Conservation (phyloP, 2,113 vertebrate genomes). For the Colossoma macropomum region DNA sequence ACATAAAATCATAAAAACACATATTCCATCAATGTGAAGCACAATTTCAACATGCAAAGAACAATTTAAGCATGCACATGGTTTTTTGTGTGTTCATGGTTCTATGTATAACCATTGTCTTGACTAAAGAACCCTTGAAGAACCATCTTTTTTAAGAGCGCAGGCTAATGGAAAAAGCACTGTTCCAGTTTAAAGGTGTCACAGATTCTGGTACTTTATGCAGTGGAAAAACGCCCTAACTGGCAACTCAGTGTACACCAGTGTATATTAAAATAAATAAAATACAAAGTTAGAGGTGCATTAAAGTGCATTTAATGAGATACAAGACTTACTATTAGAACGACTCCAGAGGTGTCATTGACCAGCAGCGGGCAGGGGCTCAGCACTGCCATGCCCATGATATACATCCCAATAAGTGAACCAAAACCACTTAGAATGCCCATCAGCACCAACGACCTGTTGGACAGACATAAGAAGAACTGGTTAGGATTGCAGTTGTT, state of each 20-base stretch:
- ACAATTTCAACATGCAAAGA: too few relatives aligned
- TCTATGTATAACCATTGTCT: too few relatives aligned
- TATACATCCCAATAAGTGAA: constrained; percentile 69
- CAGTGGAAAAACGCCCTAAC: too few relatives aligned
- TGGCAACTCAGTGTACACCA: background rate
- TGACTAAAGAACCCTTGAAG: too few relatives aligned
- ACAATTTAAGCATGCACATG: too few relatives aligned
- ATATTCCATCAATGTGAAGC: too few relatives aligned
- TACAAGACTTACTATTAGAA: constrained; percentile 75
- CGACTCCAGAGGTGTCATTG: constrained; percentile 58
- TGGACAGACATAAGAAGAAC: background rate
- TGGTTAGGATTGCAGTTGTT: background rate
- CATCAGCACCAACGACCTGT: constrained; percentile 77
- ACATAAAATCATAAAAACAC: too few relatives aligned
- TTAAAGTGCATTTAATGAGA: background rate
- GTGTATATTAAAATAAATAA: background rate
- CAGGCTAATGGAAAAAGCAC: too few relatives aligned
- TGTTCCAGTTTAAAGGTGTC: too few relatives aligned
- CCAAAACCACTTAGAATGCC: constrained; percentile 68
- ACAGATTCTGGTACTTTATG: too few relatives aligned
- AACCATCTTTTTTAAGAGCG: too few relatives aligned
- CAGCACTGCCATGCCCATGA: constrained; percentile 74
- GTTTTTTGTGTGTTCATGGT: too few relatives aligned
- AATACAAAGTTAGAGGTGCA: background rate
- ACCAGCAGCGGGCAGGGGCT: constrained; percentile 80